Conservation (phyloP, 2,797 vertebrate genomes). For the Pangasius krempfi region DNA sequence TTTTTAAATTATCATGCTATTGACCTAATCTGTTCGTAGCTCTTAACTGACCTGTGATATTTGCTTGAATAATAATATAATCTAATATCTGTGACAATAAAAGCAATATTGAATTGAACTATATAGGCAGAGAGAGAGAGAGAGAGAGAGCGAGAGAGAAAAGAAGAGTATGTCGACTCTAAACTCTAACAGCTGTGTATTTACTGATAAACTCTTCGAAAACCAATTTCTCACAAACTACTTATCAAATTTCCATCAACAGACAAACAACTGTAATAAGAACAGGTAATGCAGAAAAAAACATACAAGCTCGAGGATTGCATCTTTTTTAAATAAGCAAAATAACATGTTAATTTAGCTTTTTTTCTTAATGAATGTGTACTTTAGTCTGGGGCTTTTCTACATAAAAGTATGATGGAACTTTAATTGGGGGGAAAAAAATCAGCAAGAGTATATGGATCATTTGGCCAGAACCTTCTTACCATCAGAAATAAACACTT, state of each 20-base stretch:
- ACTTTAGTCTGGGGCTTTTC: background rate
- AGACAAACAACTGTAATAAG: background rate
- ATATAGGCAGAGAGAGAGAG: background rate
- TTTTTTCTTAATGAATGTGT: background rate
- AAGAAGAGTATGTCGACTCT: background rate
- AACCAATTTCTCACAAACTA: background rate
- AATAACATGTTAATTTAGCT: background rate
- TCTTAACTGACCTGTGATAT: background rate
- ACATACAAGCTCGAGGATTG: too few relatives aligned
- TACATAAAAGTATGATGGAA: too few relatives aligned
- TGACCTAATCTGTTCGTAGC: background rate
- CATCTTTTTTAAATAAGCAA: background rate
- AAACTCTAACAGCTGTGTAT: background rate
- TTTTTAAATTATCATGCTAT: background rate
- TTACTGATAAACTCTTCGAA: background rate
- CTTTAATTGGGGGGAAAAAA: background rate
- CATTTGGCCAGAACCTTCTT: background rate
- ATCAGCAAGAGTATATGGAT: background rate
- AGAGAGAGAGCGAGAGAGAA: too few relatives aligned
- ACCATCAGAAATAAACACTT: background rate
- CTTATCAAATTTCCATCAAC: background rate
- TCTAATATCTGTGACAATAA: background rate
- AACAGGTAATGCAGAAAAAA: background rate
- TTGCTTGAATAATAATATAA: background rate
- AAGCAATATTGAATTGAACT: background rate